Percentiles rank a stretch among this genome's conserved stretches.
Evolutionary conservation across 2,113 vertebrate genomes (phyloP).

Genomic region (Gracilinanus agilis): DNA sequence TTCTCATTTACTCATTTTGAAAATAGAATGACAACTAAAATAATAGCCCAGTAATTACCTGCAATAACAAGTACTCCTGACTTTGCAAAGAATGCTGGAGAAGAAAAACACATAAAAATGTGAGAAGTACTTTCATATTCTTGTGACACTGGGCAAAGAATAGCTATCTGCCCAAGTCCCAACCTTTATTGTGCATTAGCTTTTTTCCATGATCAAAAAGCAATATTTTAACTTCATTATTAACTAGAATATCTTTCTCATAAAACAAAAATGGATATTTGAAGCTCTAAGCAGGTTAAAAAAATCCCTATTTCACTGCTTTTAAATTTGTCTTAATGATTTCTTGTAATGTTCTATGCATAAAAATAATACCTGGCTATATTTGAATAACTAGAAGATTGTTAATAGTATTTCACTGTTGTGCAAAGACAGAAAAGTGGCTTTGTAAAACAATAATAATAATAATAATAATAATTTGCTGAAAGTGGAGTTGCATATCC

Average conservation of each 20-base stretch:
- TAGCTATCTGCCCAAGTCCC: background rate
- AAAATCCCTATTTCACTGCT: background rate
- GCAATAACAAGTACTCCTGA: background rate
- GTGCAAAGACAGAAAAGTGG: background rate
- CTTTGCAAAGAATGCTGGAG: background rate
- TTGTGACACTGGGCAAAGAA: background rate
- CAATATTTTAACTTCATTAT: background rate
- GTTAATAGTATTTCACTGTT: background rate
- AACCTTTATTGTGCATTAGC: background rate
- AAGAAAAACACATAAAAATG: background rate
- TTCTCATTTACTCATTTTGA: background rate
- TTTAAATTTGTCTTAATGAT: constrained; percentile 1
- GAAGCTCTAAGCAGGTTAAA: background rate
- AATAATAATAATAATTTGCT: background rate
- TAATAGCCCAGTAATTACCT: background rate
- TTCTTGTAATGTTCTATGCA: background rate
- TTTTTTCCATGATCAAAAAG: background rate
- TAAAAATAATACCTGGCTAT: background rate
- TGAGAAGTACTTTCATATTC: background rate
- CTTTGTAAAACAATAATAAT: background rate
- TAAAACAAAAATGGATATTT: background rate
- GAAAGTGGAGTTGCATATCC: background rate
- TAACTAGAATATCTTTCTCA: background rate
- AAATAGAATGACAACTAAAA: background rate
- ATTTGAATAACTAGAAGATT: background rate